Conservation (phyloP, 2,888 invertebrate species). For the Ophonus ardosiacus region DNA sequence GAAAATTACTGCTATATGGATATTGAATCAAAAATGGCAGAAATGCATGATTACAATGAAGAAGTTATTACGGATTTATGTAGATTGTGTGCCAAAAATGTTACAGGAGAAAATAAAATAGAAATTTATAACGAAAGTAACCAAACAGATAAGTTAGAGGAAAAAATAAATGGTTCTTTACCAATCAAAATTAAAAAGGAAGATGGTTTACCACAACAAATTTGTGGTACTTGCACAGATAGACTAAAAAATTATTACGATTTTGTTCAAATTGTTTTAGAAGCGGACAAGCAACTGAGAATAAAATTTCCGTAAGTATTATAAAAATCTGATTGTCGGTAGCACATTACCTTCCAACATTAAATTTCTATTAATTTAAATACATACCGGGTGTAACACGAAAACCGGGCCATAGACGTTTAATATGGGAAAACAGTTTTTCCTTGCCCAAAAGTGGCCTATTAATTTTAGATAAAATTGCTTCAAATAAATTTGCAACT, state of each 20-base stretch:
- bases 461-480: too few species aligned
- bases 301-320: constrained; percentile 57
- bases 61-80: constrained; percentile 56
- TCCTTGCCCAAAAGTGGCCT: too few species aligned
- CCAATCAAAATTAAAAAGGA: constrained; percentile 48
- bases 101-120: constrained; percentile 20
- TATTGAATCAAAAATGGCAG: constrained; percentile 59
- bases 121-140: constrained; percentile 45
- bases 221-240: constrained; percentile 50
- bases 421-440: too few species aligned
- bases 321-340: neutral
- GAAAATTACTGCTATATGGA: constrained; percentile 57
- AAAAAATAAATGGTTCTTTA: constrained; percentile 47
- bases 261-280: constrained; percentile 48
- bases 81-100: constrained; percentile 49
- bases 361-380: too few species aligned
- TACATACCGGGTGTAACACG: too few species aligned
- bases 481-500: too few species aligned
- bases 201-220: constrained; percentile 60
- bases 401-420: too few species aligned
- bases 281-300: constrained; percentile 47
- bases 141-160: constrained; percentile 24
- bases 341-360: too few species aligned
- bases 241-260: constrained; percentile 41
- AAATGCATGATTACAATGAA: constrained; percentile 57